Evolutionary conservation across 2,888 invertebrate genomes (phyloP).

Genomic region (Drosophila vallismaia): DNA sequence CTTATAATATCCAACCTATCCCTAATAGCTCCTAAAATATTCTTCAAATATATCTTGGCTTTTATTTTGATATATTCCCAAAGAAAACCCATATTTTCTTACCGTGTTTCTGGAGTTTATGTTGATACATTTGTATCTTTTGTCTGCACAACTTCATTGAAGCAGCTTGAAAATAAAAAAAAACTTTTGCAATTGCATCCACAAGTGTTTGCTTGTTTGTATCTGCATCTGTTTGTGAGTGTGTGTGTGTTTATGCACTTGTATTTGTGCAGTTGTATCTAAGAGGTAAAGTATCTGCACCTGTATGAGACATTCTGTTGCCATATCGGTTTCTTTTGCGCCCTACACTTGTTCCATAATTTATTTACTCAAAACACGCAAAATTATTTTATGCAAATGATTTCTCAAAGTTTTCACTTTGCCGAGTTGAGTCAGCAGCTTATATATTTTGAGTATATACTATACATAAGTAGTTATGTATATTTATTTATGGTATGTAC

Average conservation of each 20-base stretch:
- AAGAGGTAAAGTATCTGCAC: conserved; percentile 23
- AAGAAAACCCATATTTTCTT: neutral
- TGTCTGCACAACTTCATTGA: conserved; percentile 32
- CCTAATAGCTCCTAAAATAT: no score
- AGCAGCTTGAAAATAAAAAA: conserved; percentile 8
- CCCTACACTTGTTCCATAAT: conserved; percentile 63
- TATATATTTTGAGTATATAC: neutral
- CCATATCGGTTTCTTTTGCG: conserved; percentile 28
- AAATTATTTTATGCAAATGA: conserved; percentile 79
- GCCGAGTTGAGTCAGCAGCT: conserved; percentile 65
- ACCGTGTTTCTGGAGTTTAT: neutral
- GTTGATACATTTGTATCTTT: conserved; percentile 39
- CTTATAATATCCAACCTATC: no score
- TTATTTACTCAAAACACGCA: conserved; percentile 79
- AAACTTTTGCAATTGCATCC: conserved; percentile 31
- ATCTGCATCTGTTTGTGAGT: conserved; percentile 6
- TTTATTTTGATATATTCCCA: neutral
- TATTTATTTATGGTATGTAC: no score
- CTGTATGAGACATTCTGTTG: conserved; percentile 17
- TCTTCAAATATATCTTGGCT: no score
- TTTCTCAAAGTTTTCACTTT: conserved; percentile 33
- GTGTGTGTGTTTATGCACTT: neutral
- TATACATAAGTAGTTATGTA: neutral
- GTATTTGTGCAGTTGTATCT: conserved; percentile 16
- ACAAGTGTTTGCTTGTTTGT: conserved; percentile 13